A percentile compares a stretch with the other conserved stretches of the same genome.
Evolutionary conservation across 2,113 vertebrate species (phyloP).

Genomic region (Camarhynchus parvulus): DNA sequence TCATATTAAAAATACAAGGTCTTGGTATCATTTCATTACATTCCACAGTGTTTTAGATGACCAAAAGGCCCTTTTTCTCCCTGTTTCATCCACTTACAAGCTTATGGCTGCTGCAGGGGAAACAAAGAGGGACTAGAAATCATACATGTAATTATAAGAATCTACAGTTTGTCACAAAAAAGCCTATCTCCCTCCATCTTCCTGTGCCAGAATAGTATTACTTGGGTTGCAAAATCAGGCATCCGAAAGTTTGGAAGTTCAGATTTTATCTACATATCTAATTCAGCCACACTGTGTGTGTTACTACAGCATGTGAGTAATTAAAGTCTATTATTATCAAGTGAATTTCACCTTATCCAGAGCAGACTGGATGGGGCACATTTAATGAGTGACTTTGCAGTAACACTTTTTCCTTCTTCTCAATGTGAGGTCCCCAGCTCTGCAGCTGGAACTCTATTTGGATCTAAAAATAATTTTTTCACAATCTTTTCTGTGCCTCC

Average conservation of each 20-base stretch:
- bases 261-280: neutral
- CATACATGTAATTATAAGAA: neutral
- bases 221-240: conserved; percentile 11
- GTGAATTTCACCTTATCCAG: conserved; percentile 12
- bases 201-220: neutral
- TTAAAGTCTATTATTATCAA: conserved; percentile 38
- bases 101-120: neutral
- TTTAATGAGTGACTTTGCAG: conserved; percentile 14
- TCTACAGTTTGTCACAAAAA: neutral
- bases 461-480: neutral
- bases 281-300: neutral
- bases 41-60: neutral
- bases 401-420: neutral
- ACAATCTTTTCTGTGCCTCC: neutral
- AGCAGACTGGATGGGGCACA: neutral
- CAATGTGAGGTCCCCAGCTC: conserved; percentile 18
- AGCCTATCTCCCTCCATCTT: neutral
- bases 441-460: neutral
- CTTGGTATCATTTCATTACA: neutral
- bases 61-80: neutral
- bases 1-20: conserved; percentile 7
- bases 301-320: conserved; percentile 39
- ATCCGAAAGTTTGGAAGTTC: conserved; percentile 2
- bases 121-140: neutral
- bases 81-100: neutral